Percentiles rank a stretch among this genome's conserved stretches.
phyloP scores from a whole-genome alignment of 2,113 vertebrate species.

The Plestiodon gilberti region DNA sequence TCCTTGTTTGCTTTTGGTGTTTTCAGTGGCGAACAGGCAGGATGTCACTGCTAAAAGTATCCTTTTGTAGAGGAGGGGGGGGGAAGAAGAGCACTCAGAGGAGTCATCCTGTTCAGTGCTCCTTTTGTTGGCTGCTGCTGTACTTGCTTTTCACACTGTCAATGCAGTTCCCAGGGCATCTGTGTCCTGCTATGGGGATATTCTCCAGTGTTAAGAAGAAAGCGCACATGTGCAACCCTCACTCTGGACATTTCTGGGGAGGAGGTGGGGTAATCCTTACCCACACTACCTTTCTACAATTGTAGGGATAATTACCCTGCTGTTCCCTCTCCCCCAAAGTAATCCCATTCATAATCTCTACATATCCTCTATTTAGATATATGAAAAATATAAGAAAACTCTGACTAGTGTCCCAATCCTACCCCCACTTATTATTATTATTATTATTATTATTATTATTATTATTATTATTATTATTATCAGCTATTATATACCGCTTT shows the following conservation, averaged over 20 bases:
- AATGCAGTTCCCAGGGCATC: not conserved
- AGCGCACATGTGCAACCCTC: not conserved
- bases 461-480: too few species aligned
- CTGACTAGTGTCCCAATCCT: too few species aligned
- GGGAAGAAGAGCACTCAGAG: not conserved
- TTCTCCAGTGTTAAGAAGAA: not conserved
- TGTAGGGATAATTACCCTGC: not conserved
- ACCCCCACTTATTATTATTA: too few species aligned
- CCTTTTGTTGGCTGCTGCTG: not conserved
- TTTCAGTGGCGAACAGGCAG: not conserved
- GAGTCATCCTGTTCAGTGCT: not conserved
- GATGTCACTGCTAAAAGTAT: not conserved
- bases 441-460: too few species aligned
- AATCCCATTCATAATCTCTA: not conserved
- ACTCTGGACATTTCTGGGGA: not conserved
- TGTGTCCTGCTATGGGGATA: not conserved
- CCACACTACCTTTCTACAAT: not conserved
- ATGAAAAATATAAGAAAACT: too few species aligned
- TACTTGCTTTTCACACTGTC: not conserved
- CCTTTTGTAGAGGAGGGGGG: too few species aligned
- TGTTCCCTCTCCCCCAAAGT: not conserved
- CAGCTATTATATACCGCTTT: too few species aligned
- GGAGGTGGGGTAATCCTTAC: not conserved
- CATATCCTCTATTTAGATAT: not conserved
- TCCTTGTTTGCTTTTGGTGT: not conserved